Base-by-base conservation (phyloP, 1,140 invertebrate species). In the Calliopsis andreniformis region DNA sequence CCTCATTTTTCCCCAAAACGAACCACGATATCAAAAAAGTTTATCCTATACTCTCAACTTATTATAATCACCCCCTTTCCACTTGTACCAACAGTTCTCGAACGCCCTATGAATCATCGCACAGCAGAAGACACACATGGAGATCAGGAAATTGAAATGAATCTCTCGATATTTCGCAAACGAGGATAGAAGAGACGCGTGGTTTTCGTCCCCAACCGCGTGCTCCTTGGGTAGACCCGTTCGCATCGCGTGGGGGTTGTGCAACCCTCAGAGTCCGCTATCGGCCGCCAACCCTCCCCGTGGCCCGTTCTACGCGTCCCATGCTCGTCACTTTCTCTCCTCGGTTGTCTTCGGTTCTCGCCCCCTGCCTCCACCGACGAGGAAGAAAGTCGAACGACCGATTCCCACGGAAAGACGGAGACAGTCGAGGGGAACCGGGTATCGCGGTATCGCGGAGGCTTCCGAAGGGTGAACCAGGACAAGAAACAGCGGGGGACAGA, bases 251-350 rank as follows among this genome's bases (percentile, higher is more conserved):
- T 25, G 35, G 16, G 23, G 35, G 4, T 30, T 43, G 53, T 78
- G 0, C 42, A 49, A 81, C 49, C 23, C 49, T 62, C 14, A 0
- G 7, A 55, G 28, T 12, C 32, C 30, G 1, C 1, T 25, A 20
- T 70, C 47, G 25, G 20, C 20, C 59, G 42, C 12, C 55, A 20
- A 63, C n/a, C 30, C 45, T 30, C 39, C 39, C 18, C 56, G n/a
- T 45, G 20, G 18, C 28, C n/a, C 58, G 20, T 20, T 61, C 64
- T 14, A 72, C 67, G 56, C 66, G 59, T 81, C 45, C 76, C 59
- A 78, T 76, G 75, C 73, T 80, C 78, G 58, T 87, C 84, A 82
- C 79, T 85, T 86, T 87, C 82, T 77, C 76, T 71, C 20, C 43
- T 69, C 68, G 56, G 28, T 32, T 67, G 77, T 85, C 43, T 32